A percentile compares a stretch with the other conserved stretches of the same genome.
Conservation (phyloP, 2,888 invertebrate species). For the Perizoma affinitatum region DNA sequence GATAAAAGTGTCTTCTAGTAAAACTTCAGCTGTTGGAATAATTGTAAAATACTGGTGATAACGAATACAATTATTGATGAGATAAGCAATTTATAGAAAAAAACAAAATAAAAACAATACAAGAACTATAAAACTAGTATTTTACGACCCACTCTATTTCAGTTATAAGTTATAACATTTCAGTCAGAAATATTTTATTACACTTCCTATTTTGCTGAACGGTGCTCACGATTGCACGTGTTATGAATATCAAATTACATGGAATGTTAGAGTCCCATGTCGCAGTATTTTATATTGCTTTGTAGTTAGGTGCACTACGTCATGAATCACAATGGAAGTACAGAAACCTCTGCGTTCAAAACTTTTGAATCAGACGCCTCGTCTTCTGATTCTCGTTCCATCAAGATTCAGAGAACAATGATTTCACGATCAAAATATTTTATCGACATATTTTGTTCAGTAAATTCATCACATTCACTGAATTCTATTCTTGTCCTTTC, state of each 20-base stretch:
- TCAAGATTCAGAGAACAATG: too few species aligned
- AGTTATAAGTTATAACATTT: constrained; percentile 70
- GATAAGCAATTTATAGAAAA: too few species aligned
- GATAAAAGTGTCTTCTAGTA: too few species aligned
- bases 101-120: background rate
- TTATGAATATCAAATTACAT: constrained; percentile 70
- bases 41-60: too few species aligned
- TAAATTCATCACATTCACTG: constrained; percentile 2
- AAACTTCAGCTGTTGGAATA: too few species aligned
- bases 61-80: too few species aligned
- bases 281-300: constrained; percentile 56
- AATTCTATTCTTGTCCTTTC: constrained; percentile 19
- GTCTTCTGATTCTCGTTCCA: background rate
- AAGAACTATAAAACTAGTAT: constrained; percentile 42
- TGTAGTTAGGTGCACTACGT: constrained; percentile 47
- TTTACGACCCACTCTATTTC: constrained; percentile 67
- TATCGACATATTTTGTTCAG: too few species aligned
- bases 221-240: constrained; percentile 69
- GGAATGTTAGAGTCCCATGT: constrained; percentile 50
- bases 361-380: constrained; percentile 15
- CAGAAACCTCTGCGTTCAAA: constrained; percentile 26
- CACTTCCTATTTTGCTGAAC: constrained; percentile 71
- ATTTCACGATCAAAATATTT: background rate
- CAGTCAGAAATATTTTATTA: constrained; percentile 72
- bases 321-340: constrained; percentile 46